A percentile compares a stretch with the other conserved stretches of the same genome.
Conservation (phyloP, 2,888 invertebrate species). For the Epsilonema sp. region DNA sequence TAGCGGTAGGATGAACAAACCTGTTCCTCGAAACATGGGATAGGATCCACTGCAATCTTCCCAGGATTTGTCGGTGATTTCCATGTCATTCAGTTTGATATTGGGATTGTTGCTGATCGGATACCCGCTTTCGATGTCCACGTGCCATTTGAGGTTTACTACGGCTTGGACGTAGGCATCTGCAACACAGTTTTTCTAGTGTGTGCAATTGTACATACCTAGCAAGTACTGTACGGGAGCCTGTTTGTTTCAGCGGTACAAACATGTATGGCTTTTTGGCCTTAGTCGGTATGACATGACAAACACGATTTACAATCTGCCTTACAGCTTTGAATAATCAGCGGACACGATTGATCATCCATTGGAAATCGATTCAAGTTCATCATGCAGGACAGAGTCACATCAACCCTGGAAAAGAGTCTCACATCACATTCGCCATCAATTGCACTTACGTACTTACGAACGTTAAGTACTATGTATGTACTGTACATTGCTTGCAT, state of each 20-base stretch:
- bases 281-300: too few relatives aligned
- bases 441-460: too few relatives aligned
- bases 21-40: conserved; percentile 25
- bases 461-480: too few relatives aligned
- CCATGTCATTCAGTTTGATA: conserved; percentile 26
- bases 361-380: conserved; percentile 18
- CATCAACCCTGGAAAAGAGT: conserved; percentile 19
- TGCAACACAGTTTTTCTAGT: too few relatives aligned
- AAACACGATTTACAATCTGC: too few relatives aligned
- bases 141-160: conserved; percentile 23
- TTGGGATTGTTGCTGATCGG: conserved; percentile 22
- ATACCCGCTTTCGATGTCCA: conserved; percentile 17
- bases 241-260: too few relatives aligned
- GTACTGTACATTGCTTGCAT: too few relatives aligned
- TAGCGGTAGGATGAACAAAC: too few relatives aligned
- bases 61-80: conserved; percentile 16
- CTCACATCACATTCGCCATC: too few relatives aligned
- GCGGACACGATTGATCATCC: conserved; percentile 21
- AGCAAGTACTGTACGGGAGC: too few relatives aligned
- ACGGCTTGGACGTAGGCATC: conserved; percentile 25
- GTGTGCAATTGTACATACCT: too few relatives aligned
- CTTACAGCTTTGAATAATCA: conserved; percentile 25
- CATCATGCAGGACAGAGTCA: conserved; percentile 24
- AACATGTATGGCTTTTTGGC: too few relatives aligned
- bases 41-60: conserved; percentile 19